Evolutionary conservation across 2,888 invertebrate species (phyloP).

Genomic region (Muschampia staudingeri): DNA sequence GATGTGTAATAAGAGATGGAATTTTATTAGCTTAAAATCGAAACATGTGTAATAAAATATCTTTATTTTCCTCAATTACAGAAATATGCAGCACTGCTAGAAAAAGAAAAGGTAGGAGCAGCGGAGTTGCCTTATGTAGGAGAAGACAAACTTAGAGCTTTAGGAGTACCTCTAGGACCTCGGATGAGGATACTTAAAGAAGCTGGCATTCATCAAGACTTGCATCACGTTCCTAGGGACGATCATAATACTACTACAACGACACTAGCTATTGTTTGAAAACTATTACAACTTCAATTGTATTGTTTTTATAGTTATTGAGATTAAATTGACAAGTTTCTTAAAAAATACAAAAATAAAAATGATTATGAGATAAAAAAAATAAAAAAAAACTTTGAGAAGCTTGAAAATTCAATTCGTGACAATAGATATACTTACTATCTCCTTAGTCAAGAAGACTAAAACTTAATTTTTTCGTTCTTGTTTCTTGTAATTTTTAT

Average conservation of each 20-base stretch:
- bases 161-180: slow-evolving; percentile 98
- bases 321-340: no score
- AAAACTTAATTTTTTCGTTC: no score
- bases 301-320: no score
- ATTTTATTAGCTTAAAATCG: no score
- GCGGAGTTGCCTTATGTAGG: slow-evolving; percentile 98
- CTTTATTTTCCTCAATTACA: slow-evolving; percentile 76
- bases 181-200: slow-evolving; percentile 97
- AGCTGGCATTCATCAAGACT: slow-evolving; percentile 92
- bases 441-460: no score
- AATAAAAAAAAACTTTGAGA: no score
- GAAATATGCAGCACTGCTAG: slow-evolving; percentile 97
- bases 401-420: no score
- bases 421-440: no score
- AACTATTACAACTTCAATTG: neutral
- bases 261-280: slow-evolving; percentile 92
- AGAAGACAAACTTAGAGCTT: slow-evolving; percentile 96
- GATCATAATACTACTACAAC: slow-evolving; percentile 87
- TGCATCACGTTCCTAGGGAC: slow-evolving; percentile 88
- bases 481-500: no score
- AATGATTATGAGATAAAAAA: no score
- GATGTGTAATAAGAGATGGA: no score
- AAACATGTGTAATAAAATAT: neutral
- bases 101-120: slow-evolving; percentile 97
- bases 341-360: no score